Percentiles rank a stretch among this genome's conserved stretches.
phyloP scores from a whole-genome alignment of 1,140 invertebrate species.

The Neuroterus valhalla region DNA sequence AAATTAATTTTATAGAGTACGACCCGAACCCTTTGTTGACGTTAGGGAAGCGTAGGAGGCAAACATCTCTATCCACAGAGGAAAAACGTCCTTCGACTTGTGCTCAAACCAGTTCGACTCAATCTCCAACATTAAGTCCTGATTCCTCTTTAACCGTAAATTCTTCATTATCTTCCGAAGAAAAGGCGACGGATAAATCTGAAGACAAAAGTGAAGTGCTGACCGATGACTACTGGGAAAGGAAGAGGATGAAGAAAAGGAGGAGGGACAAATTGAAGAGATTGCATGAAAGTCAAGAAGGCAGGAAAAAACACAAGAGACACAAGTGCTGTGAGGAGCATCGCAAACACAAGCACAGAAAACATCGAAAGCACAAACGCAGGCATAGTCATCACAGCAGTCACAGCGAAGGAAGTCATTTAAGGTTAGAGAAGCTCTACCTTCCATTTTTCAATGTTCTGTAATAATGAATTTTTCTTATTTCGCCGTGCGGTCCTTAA shows the following conservation, averaged over 20 bases:
- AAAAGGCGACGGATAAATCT: slow-evolving; percentile 54
- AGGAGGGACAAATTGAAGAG: slow-evolving; percentile 81
- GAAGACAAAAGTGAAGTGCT: slow-evolving; percentile 57
- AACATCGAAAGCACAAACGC: slow-evolving; percentile 83
- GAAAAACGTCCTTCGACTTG: slow-evolving; percentile 70
- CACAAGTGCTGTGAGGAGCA: slow-evolving; percentile 83
- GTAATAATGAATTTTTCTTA: no score
- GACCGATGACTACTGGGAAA: slow-evolving; percentile 77
- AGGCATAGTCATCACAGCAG: slow-evolving; percentile 78
- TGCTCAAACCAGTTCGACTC: slow-evolving; percentile 38
- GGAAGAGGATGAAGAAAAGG: slow-evolving; percentile 83
- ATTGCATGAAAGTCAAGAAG: slow-evolving; percentile 70
- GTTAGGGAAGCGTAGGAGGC: slow-evolving; percentile 83
- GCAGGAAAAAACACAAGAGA: slow-evolving; percentile 82
- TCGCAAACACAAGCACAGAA: slow-evolving; percentile 85
- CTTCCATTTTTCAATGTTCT: slow-evolving; percentile 29
- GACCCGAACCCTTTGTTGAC: slow-evolving; percentile 87
- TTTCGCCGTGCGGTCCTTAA: no score
- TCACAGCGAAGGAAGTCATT: slow-evolving; percentile 63
- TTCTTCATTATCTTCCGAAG: slow-evolving; percentile 44
- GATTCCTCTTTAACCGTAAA: slow-evolving; percentile 37
- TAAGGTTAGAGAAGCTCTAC: slow-evolving; percentile 52
- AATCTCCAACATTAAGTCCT: slow-evolving; percentile 38
- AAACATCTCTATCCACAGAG: slow-evolving; percentile 78
- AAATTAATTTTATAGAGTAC: slow-evolving; percentile 77